Evolutionary conservation across 2,888 invertebrate species (phyloP).

Genomic region (Orthosia gothica): DNA sequence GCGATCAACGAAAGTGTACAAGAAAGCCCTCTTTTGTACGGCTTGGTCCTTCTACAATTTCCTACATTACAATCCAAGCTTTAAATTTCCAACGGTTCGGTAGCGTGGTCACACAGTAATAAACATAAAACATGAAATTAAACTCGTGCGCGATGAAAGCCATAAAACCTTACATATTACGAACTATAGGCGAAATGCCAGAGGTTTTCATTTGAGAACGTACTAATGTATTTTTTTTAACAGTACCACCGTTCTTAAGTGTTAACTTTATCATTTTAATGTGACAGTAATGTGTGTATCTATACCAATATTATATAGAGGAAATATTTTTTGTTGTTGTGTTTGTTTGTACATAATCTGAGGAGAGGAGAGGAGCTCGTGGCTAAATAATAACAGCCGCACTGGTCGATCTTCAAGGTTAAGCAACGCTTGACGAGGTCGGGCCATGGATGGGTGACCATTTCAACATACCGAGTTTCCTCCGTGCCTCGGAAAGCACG

Average conservation of each 20-base stretch:
- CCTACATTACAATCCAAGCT: conserved; percentile 9
- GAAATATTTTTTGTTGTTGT: no score
- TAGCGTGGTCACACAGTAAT: conserved; percentile 62
- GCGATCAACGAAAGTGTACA: not conserved
- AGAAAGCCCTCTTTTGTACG: fast-evolving
- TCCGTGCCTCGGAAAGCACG: no score
- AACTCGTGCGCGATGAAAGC: conserved; percentile 64
- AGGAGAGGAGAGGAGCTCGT: no score
- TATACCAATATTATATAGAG: no score
- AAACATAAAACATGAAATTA: conserved; percentile 69
- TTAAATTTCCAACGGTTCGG: conserved; percentile 44
- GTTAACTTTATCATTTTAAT: conserved; percentile 60
- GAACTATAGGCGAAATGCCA: conserved; percentile 68
- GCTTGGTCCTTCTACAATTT: conserved; percentile 17
- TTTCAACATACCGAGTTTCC: no score
- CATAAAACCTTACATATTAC: conserved; percentile 65
- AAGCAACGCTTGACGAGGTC: no score
- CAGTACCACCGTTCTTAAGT: conserved; percentile 37
- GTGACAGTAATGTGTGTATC: conserved; percentile 44
- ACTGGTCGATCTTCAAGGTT: no score
- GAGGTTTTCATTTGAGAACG: conserved; percentile 57
- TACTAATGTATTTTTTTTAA: conserved; percentile 42
- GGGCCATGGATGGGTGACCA: no score
- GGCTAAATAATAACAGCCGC: no score
- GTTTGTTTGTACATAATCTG: no score